These are phyloP conservation scores for Drosophila simulans DNA, from an alignment of 1,140 invertebrate genomes.

Conservation along the genomic window DNA sequence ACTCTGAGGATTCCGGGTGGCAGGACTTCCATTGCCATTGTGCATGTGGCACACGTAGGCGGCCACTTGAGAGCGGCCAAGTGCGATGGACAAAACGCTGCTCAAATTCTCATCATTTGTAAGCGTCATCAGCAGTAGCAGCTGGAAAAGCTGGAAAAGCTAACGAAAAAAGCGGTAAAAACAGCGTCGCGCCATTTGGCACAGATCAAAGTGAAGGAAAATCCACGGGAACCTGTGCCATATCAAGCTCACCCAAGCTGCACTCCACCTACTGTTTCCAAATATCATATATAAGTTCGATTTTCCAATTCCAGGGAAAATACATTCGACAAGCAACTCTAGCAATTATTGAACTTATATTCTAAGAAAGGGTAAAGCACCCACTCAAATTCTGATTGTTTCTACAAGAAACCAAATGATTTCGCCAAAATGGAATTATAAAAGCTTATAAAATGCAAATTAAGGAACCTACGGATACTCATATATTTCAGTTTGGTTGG, in stretches of 20 bases:
- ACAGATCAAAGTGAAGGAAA: constrained; percentile 16
- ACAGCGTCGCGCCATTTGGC: constrained; percentile 18
- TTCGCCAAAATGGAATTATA: neutral
- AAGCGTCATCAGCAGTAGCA: constrained; percentile 56
- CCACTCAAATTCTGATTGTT: neutral
- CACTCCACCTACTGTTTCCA: neutral
- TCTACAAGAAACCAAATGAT: neutral
- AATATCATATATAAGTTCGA: neutral
- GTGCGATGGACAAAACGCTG: constrained; percentile 52
- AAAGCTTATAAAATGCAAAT: neutral
- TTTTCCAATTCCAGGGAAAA: no score
- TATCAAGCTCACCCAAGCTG: no score
- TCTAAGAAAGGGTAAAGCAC: neutral
- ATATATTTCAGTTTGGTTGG: neutral
- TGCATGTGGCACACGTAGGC: constrained; percentile 81
- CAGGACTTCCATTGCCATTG: constrained; percentile 38
- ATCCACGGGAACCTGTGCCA: neutral
- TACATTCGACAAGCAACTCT: no score
- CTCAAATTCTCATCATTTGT: constrained; percentile 78
- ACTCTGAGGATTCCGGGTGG: constrained; percentile 22
- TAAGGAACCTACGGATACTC: neutral
- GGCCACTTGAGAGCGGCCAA: constrained; percentile 67
- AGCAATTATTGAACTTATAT: no score
- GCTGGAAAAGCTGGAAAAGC: constrained; percentile 5
- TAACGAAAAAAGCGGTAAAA: constrained; percentile 15